Evolutionary conservation across 30 jellyfish, hydroid and myxozoan species (phyloP).

Genomic region (Aurelia aurita): DNA sequence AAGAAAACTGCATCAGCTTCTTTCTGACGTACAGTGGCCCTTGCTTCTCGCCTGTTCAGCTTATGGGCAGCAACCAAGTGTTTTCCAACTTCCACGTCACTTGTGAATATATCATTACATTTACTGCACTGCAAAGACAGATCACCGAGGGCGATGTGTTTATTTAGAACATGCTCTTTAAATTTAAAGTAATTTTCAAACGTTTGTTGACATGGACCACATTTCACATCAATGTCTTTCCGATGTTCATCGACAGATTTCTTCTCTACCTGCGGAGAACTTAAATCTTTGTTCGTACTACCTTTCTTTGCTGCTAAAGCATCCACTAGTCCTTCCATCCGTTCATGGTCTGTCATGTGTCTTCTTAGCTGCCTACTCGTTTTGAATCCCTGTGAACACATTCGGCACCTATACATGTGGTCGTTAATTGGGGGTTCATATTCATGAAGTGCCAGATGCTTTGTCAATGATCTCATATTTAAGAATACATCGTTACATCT

Average conservation of each 20-base stretch:
- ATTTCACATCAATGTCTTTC: constrained; percentile 3
- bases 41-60: constrained; percentile 40
- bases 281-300: background rate
- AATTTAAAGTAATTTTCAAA: constrained; percentile 17
- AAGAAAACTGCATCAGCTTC: constrained; percentile 34
- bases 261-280: background rate
- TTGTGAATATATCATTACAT: constrained; percentile 32
- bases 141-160: constrained; percentile 63
- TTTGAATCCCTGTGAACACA: constrained; percentile 66
- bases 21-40: constrained; percentile 52
- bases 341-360: constrained; percentile 41
- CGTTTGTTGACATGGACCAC: constrained; percentile 32
- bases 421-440: constrained; percentile 26
- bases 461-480: constrained; percentile 83
- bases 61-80: constrained; percentile 39
- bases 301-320: background rate
- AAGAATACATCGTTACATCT: constrained; percentile 75
- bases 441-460: constrained; percentile 77
- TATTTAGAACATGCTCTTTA: constrained; percentile 46
- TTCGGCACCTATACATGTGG: constrained; percentile 48
- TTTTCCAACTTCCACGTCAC: constrained; percentile 16
- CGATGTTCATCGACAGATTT: background rate
- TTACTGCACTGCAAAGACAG: constrained; percentile 64
- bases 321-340: constrained; percentile 17
- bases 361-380: constrained; percentile 52